Base-by-base conservation (phyloP, 1,140 invertebrate species). In the Idris sp. region DNA sequence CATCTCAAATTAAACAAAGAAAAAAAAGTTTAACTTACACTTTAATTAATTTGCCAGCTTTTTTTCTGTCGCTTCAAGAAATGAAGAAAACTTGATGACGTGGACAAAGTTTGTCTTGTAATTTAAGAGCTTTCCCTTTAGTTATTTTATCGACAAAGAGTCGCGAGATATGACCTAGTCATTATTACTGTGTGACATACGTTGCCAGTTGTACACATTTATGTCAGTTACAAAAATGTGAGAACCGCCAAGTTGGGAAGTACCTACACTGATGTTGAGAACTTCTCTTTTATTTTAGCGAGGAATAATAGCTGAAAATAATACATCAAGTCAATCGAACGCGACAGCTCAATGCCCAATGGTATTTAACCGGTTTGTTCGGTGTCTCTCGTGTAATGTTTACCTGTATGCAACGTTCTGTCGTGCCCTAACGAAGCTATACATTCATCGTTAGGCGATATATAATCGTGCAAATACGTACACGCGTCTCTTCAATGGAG, bases 231-330 rank as follows among this genome's bases (percentile, higher is more conserved):
- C n/a, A n/a, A n/a, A n/a, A n/a, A n/a, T n/a, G n/a, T n/a, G n/a
- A n/a, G n/a, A n/a, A n/a, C n/a, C n/a, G n/a, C n/a, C n/a, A n/a
- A n/a, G n/a, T n/a, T n/a, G n/a, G n/a, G n/a, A n/a, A n/a, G n/a
- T n/a, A n/a, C n/a, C n/a, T n/a, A n/a, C n/a, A n/a, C n/a, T n/a
- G n/a, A n/a, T n/a, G n/a, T n/a, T n/a, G n/a, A n/a, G n/a, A n/a
- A n/a, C n/a, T 53, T 25, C 31, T 41, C 58, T 53, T 49, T 58
- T 56, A 40, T 74, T 77, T 78, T 76, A 28, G 26, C 56, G 35
- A 54, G 46, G 38, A 79, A 78, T 77, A 77, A 81, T 74, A 59
- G 71, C 36, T 48, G 58, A 77, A 81, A 81, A 81, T 83, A 83
- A 82, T 82, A 79, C 74, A 58, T 82, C 79, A 76, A 59, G 54